Conservation (phyloP, 2,888 invertebrate genomes). For the Agriopis marginaria region DNA sequence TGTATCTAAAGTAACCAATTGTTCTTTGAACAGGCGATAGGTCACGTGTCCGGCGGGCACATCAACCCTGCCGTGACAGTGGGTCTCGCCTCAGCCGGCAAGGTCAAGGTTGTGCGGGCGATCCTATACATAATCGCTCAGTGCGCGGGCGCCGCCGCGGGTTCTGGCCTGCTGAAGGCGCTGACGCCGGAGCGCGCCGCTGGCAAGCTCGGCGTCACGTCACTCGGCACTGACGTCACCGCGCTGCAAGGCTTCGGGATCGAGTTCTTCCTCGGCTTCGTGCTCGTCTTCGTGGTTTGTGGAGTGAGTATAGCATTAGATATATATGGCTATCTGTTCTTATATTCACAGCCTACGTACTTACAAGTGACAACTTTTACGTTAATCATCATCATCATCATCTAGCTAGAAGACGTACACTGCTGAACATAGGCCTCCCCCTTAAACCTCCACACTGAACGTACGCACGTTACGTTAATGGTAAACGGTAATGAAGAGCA, state of each 20-base stretch:
- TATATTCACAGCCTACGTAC: too few relatives aligned
- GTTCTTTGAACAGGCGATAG: constrained; percentile 87
- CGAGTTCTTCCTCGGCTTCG: constrained; percentile 95
- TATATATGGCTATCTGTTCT: background rate
- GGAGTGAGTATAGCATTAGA: constrained; percentile 86
- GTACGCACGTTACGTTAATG: too few relatives aligned
- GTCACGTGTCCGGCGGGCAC: constrained; percentile 96
- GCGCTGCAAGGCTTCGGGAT: constrained; percentile 94
- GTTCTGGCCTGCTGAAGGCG: constrained; percentile 91
- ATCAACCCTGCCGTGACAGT: constrained; percentile 97
- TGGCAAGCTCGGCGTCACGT: constrained; percentile 89
- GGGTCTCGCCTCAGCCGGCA: constrained; percentile 92
- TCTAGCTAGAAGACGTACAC: too few relatives aligned
- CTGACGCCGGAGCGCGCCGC: constrained; percentile 89
- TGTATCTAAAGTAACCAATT: background rate
- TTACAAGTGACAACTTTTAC: too few relatives aligned
- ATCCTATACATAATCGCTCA: constrained; percentile 93
- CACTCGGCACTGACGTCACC: constrained; percentile 86
- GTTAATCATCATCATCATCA: too few relatives aligned
- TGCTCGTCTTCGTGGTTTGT: constrained; percentile 96
- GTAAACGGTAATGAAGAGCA: too few relatives aligned
- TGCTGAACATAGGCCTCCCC: too few relatives aligned
- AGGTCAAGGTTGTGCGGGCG: constrained; percentile 91
- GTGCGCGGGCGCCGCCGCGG: constrained; percentile 93
- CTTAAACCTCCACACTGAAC: too few relatives aligned